These are phyloP conservation scores for Gymnopithys bicolor DNA, from an alignment of 2,797 vertebrate genomes.

Conservation along the genomic window DNA sequence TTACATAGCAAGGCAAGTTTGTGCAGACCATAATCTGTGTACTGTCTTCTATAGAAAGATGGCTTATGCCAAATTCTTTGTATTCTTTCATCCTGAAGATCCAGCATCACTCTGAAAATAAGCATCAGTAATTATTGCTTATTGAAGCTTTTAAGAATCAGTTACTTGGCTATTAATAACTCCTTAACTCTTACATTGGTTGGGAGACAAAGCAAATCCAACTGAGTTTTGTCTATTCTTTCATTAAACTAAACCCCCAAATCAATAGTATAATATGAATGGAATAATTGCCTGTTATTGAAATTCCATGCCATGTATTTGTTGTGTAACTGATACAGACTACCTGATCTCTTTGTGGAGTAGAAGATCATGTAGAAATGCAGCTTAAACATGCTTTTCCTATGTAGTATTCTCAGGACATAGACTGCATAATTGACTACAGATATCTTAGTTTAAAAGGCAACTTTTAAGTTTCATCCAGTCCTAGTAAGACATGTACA, in stretches of 20 bases:
- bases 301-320: background rate
- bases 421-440: constrained; percentile 42
- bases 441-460: constrained; percentile 43
- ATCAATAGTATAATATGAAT: background rate
- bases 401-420: constrained; percentile 27
- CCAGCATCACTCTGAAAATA: background rate
- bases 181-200: background rate
- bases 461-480: constrained; percentile 47
- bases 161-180: background rate
- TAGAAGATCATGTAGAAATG: background rate
- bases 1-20: background rate
- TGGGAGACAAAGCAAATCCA: background rate
- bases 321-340: background rate
- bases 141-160: background rate
- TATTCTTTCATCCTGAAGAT: background rate
- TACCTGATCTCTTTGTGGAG: background rate
- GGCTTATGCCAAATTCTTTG: background rate
- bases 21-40: background rate
- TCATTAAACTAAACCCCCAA: background rate
- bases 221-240: background rate
- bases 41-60: background rate
- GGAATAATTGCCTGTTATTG: background rate
- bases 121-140: background rate
- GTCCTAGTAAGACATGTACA: constrained; percentile 2
- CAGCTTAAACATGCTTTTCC: background rate